A percentile compares a stretch with the other conserved stretches of the same genome.
Evolutionary conservation across 2,113 vertebrate genomes (phyloP).

Genomic region (Corythoichthys intestinalis): DNA sequence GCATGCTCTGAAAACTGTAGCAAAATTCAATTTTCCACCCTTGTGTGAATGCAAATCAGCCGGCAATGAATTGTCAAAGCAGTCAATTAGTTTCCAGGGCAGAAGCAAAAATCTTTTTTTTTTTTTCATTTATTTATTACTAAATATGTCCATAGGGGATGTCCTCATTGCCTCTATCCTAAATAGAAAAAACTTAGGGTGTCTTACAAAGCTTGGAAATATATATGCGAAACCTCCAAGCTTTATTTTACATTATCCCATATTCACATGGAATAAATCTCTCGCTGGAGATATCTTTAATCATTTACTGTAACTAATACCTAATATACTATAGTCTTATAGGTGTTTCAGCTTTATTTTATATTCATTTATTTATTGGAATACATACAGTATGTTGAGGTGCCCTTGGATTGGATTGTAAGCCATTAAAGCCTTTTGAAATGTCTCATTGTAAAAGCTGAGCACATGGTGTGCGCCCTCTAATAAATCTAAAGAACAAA

Average conservation of each 20-base stretch:
- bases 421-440: slow-evolving; percentile 29
- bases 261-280: background rate
- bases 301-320: slow-evolving; percentile 16
- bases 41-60: slow-evolving; percentile 63
- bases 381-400: slow-evolving; percentile 8
- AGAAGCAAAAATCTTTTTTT: slow-evolving; percentile 61
- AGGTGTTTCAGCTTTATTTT: background rate
- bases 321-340: background rate
- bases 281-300: slow-evolving; percentile 28
- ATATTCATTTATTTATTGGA: slow-evolving; percentile 1
- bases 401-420: slow-evolving; percentile 11
- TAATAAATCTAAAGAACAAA: slow-evolving; percentile 34
- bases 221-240: slow-evolving; percentile 36
- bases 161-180: slow-evolving; percentile 50
- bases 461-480: background rate
- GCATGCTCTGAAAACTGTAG: slow-evolving; percentile 60
- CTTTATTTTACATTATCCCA: slow-evolving; percentile 30
- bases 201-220: slow-evolving; percentile 49
- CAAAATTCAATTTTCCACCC: slow-evolving; percentile 69
- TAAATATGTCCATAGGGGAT: slow-evolving; percentile 66
- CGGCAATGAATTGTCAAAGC: slow-evolving; percentile 67
- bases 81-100: slow-evolving; percentile 72
- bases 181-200: slow-evolving; percentile 37
- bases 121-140: slow-evolving; percentile 47
- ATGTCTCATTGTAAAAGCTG: slow-evolving; percentile 15